phyloP scores from a whole-genome alignment of 2,888 invertebrate genomes.

The Argynnis bischoffii region DNA sequence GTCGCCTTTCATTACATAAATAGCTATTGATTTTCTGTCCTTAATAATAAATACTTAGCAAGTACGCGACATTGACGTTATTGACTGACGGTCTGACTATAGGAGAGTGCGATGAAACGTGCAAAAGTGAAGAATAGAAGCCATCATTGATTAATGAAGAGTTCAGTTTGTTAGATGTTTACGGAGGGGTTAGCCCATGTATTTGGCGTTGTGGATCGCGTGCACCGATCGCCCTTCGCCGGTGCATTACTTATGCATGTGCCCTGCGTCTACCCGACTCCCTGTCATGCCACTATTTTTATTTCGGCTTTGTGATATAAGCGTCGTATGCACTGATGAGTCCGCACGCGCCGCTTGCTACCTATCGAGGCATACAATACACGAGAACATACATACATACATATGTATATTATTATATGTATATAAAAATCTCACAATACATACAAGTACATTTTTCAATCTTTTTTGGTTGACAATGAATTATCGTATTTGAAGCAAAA shows the following conservation, averaged over 20 bases:
- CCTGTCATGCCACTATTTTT: slow-evolving; percentile 59
- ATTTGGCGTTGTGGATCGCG: slow-evolving; percentile 69
- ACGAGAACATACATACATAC: not conserved
- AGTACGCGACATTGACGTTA: slow-evolving; percentile 1
- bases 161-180: slow-evolving; percentile 54
- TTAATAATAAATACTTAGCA: slow-evolving; percentile 15
- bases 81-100: slow-evolving; percentile 26
- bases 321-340: slow-evolving; percentile 63
- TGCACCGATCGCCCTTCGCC: slow-evolving; percentile 72
- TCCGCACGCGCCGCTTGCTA: slow-evolving; percentile 50
- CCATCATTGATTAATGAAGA: slow-evolving; percentile 70
- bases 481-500: not conserved
- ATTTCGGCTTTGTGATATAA: slow-evolving; percentile 70
- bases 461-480: not conserved
- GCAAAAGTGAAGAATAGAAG: slow-evolving; percentile 47
- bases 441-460: not conserved
- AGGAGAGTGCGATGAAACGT: slow-evolving; percentile 40
- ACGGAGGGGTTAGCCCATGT: slow-evolving; percentile 56
- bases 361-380: slow-evolving; percentile 53
- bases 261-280: slow-evolving; percentile 49
- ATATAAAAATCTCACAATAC: not conserved
- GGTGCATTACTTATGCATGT: slow-evolving; percentile 80
- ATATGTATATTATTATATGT: not conserved
- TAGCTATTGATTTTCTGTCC: slow-evolving; percentile 20
- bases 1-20: slow-evolving; percentile 13